Evolutionary conservation across 2,888 invertebrate species (phyloP), one percentile per base, ranked within the genome.

Genomic region (Lasius fuliginosus): DNA sequence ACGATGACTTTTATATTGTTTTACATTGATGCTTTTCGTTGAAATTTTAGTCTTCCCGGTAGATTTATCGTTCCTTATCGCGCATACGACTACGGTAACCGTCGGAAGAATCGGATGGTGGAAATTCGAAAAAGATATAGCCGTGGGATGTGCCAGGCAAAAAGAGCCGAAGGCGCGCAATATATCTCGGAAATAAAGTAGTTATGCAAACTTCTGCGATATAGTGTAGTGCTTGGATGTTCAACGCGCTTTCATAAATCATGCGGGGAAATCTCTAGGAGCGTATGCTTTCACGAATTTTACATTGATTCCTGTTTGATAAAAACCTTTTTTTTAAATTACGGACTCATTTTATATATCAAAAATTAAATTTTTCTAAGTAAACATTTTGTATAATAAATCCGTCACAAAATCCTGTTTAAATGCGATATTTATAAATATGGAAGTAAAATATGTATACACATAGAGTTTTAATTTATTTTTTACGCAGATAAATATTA

Each of bases 141-240:
- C 75, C 36, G 79, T 46, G 36, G 18, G 60, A 60, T 81, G 60
- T 75, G 74, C 79, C 79, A 74, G 46, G 79, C 75, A 81, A 81
- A 81, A 81, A 74, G 33, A 75, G 79, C 76, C 75, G 75, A 74
- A 49, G 79, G 79, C 76, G 46, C 46, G 76, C 60, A 46, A 81
- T 81, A 81, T 81, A 81, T 81, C 60, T 81, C 9, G 27, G 46
- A 74, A 81, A 81, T 81, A 81, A 81, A 81, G 79, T 81, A 81
- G 79, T 81, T 74, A 81, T 81, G 79, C 79, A 81, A 81, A 81
- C 79, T 81, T 60, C 46, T 46, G 36, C 79, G 60, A 75, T 81
- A 81, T 75, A 81, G 79, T 46, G 40, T 46, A 46, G 46, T 74
- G 46, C 75, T 58, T 30, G 79, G 23, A 74, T 65, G 36, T 75